Base-by-base conservation (phyloP, 2,113 vertebrate genomes). In the Tiliqua scincoides region DNA sequence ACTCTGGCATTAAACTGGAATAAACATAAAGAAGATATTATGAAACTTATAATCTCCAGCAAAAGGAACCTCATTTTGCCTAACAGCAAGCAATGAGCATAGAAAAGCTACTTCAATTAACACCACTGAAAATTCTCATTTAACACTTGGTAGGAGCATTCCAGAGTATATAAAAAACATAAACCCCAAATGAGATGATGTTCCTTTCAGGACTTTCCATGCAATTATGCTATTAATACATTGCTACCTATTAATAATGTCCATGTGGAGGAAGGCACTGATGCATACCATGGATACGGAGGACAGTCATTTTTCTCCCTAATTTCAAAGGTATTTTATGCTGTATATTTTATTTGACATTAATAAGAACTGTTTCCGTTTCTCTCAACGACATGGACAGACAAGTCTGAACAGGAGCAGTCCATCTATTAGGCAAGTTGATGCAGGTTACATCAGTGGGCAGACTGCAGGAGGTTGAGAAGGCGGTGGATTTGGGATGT, bases 131-230 rank as follows among this genome's bases (percentile, higher is more conserved):
- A 84, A 91, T 93, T 93, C 93, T 92, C 90, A 95, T 91, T 92
- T 90, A 94, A 91, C 92, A 89, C 93, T 92, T 94, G 48, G 88
- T 91, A 91, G 95, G 92, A 92, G 73, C 57, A 61, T 91, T 91
- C 87, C 84, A 67, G 79, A 61, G 63, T 72, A 3, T 57, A 84
- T 89, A 30, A 72, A 18, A 12, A 82, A n/a, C n/a, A 57, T 67
- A 85, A 59, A 68, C 43, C 37, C 9, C 37, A 90, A 90, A 75
- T 83, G 57, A 65, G 74, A 65, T 79, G 87, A 83, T 76, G 63
- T 27, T 91, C 79, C 79, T 78, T 85, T 88, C 52, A 91, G 90
- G 85, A 72, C 83, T 23, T 91, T 87, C 85, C 77, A 12, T 84
- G 57, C 3, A 65, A 61, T 87, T 84, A 79, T 86, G 84, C 81